Base-by-base conservation (phyloP, 2,113 vertebrate species). In the Arizona elegans region DNA sequence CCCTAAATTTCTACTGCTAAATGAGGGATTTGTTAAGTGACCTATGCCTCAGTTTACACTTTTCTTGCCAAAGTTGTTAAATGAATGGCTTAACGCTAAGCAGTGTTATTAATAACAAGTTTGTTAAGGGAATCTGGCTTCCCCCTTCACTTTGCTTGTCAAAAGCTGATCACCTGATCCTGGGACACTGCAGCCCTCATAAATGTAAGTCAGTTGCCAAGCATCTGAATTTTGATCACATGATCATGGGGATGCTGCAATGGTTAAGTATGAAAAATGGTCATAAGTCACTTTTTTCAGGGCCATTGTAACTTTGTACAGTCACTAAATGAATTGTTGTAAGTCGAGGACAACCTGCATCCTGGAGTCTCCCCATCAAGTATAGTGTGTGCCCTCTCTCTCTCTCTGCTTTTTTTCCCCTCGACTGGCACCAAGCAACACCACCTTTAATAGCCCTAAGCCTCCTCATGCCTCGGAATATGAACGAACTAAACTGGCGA, bases 381-480 rank as follows among this genome's bases (percentile, higher is more conserved):
- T 19, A 38, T 15, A 62, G 19, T 24, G 26, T 17, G 2, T 47
- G 8, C 24, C 6, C 33, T 0, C 21, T 0, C 1, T 0, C 19
- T 0, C 0, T 13, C 23, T n/a, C 15, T 5, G 0, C 9, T 53
- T 26, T 1, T 0, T 10, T 19, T 1, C 19, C 15, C 85, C 50
- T 53, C 11, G 13, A 50, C 88, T 17, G 8, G 19, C 33, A 81
- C 0, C 17, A 43, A 21, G 5, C 12, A n/a, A 1, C 3, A 21
- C 75, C 33, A 21, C 33, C 1, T 43, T 81, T 81, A 21, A 81
- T 19, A 81, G 33, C 75, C 8, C 17, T 81, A 70, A 70, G 65
- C 26, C 1, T 70, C 12, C 29, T 70, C 29, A 2, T 29, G 29
- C 29, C n/a, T 33, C 0, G 12, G 65, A 15, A 6, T 13, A 15